These are phyloP conservation scores for Drosophila santomea DNA, from an alignment of 1,140 invertebrate species.

Conservation along the genomic window DNA sequence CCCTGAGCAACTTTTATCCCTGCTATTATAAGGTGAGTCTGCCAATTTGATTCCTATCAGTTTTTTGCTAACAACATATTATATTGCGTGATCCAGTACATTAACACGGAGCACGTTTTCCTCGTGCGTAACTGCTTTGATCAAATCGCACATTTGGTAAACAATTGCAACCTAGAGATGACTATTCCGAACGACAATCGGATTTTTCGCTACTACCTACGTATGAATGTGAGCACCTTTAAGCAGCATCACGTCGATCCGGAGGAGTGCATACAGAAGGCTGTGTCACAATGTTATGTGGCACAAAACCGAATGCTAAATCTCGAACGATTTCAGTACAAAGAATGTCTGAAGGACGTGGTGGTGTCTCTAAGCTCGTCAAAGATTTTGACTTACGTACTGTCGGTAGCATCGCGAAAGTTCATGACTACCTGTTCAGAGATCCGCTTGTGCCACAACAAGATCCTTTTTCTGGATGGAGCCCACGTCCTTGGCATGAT, in stretches of 20 bases:
- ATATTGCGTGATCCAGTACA: slow-evolving; percentile 32
- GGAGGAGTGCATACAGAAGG: slow-evolving; percentile 47
- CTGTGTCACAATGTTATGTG: slow-evolving; percentile 54
- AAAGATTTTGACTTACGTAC: slow-evolving; percentile 43
- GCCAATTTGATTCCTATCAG: neutral
- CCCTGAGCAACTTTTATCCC: slow-evolving; percentile 68
- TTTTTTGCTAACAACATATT: neutral
- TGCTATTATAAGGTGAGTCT: slow-evolving; percentile 74
- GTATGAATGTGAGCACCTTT: slow-evolving; percentile 65
- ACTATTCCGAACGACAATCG: slow-evolving; percentile 39
- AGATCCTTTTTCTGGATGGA: slow-evolving; percentile 49
- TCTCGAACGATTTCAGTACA: slow-evolving; percentile 59
- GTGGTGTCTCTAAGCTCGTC: slow-evolving; percentile 58
- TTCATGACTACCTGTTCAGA: slow-evolving; percentile 66
- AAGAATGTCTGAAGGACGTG: slow-evolving; percentile 53
- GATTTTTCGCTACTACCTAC: slow-evolving; percentile 46
- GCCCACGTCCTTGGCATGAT: slow-evolving; percentile 45
- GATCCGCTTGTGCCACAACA: slow-evolving; percentile 59
- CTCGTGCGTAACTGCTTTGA: slow-evolving; percentile 70
- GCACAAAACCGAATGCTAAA: slow-evolving; percentile 61
- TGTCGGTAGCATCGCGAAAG: slow-evolving; percentile 51
- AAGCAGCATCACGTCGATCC: slow-evolving; percentile 60
- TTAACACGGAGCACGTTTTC: slow-evolving; percentile 60
- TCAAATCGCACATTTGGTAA: slow-evolving; percentile 62
- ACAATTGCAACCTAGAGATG: slow-evolving; percentile 55